A percentile compares a stretch with the other conserved stretches of the same genome.
These are phyloP conservation scores for Artibeus lituratus DNA, from an alignment of 2,797 vertebrate species.

Conservation along the genomic window DNA sequence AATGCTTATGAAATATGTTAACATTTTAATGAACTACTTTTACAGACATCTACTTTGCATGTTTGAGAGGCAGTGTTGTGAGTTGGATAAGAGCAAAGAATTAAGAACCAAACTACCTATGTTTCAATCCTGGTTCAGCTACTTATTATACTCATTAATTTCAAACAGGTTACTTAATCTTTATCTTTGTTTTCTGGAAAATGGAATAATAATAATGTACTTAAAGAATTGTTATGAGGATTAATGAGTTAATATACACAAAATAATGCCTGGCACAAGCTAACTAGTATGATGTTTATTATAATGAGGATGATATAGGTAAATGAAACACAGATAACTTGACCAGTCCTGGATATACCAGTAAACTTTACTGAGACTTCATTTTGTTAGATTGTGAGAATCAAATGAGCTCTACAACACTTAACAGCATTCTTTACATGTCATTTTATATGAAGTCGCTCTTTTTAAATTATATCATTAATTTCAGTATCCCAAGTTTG, in stretches of 20 bases:
- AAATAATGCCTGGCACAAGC: neutral
- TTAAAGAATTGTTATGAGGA: neutral
- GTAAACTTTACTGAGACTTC: neutral
- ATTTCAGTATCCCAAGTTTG: slow-evolving; percentile 5
- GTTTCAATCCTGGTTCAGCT: neutral
- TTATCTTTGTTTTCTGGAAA: neutral
- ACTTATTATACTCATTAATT: neutral
- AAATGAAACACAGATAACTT: neutral
- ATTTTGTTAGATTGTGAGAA: neutral
- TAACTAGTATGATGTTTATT: neutral
- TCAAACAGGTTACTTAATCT: neutral
- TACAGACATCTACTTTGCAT: neutral
- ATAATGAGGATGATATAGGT: neutral
- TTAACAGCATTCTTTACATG: neutral
- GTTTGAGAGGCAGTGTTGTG: neutral
- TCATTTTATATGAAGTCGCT: neutral
- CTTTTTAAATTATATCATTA: slow-evolving; percentile 16
- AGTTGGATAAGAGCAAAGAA: neutral
- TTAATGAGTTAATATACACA: neutral
- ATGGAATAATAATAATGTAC: neutral
- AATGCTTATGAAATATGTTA: neutral
- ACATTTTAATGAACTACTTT: neutral
- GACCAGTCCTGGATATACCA: neutral
- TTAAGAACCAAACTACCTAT: neutral
- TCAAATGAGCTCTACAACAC: neutral